Evolutionary conservation across 2,113 vertebrate genomes (phyloP), one percentile per base, ranked within the genome.

Genomic region (Apodemus sylvaticus): DNA sequence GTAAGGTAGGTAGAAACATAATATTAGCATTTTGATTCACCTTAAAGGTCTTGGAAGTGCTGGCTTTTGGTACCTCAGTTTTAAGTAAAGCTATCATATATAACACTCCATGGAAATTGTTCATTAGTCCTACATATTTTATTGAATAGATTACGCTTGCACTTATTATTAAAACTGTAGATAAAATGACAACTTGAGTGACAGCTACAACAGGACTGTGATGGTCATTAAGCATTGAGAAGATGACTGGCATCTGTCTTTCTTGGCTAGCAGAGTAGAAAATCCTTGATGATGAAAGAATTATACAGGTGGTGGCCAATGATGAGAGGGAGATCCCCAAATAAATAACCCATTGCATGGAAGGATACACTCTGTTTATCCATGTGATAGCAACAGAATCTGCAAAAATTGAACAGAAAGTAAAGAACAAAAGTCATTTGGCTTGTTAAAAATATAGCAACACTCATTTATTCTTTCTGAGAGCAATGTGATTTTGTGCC

Each of bases 361-460:
- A 97, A 14, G 98, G 98, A 73, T 98, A 98, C 39, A 98, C 98
- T 98, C 97, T 98, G 86, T 98, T 97, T 92, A 98, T 97, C 98
- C 98, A 98, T 10, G 98, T 98, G 91, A 98, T 97, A 64, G 98
- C 98, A 92, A 98, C 98, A 89, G 98, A 98, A 98, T 98, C 98
- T 98, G 97, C 60, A 62, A 98, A 86, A 48, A 48, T 66, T 36
- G 11, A 98, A 98, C 98, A 71, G 7, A 93, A 81, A 53, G 70
- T 93, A 42, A 88, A 51, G 26, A 64, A 29, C 22, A 29, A 29
- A 64, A 64, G 26, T 26, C 26, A 31, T 4, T 64, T 64, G 26
- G 24, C 62, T 26, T 26, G 8, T 64, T 64, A 26, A 26, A 7
- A 64, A 64, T 26, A 39, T 39, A 10, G 2, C 16, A 39, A 29